phyloP scores from a whole-genome alignment of 64 coral and sea anemone species.

The Cladopsammia gracilis region DNA sequence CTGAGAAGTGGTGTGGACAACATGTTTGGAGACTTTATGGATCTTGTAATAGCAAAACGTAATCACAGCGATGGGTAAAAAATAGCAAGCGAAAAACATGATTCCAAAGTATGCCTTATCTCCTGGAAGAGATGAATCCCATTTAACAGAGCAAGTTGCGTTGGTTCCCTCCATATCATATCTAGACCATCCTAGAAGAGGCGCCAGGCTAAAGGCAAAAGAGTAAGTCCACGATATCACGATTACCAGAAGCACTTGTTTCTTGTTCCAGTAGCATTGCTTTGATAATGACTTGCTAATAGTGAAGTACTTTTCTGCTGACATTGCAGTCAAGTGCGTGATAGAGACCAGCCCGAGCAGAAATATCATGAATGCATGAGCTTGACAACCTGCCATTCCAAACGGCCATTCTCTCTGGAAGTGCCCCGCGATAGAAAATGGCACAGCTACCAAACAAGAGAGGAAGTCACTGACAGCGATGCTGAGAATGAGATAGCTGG shows the following conservation, averaged over 20 bases:
- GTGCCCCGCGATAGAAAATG: background rate
- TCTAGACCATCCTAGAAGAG: constrained; percentile 64
- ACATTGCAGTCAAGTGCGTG: constrained; percentile 15
- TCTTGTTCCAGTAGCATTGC: background rate
- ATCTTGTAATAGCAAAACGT: constrained; percentile 38
- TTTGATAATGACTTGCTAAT: background rate
- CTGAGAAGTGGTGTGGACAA: background rate
- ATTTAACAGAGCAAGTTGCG: constrained; percentile 36
- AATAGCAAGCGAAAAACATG: constrained; percentile 6
- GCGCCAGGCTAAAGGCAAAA: constrained; percentile 24
- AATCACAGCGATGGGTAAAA: constrained; percentile 23
- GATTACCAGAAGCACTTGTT: background rate
- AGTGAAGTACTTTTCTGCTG: constrained; percentile 25
- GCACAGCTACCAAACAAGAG: background rate
- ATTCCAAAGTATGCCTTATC: constrained; percentile 39
- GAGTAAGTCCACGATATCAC: constrained; percentile 25
- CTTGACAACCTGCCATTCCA: background rate
- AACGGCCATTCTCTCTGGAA: constrained; percentile 5
- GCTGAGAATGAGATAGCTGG: constrained; percentile 42
- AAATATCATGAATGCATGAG: constrained; percentile 33
- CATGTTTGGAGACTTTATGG: constrained; percentile 14
- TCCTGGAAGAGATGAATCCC: background rate
- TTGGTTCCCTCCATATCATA: constrained; percentile 31
- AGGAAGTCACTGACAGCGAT: constrained; percentile 43
- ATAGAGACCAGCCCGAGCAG: constrained; percentile 28